phyloP scores from a whole-genome alignment of 2,113 vertebrate genomes.

The Ia io region DNA sequence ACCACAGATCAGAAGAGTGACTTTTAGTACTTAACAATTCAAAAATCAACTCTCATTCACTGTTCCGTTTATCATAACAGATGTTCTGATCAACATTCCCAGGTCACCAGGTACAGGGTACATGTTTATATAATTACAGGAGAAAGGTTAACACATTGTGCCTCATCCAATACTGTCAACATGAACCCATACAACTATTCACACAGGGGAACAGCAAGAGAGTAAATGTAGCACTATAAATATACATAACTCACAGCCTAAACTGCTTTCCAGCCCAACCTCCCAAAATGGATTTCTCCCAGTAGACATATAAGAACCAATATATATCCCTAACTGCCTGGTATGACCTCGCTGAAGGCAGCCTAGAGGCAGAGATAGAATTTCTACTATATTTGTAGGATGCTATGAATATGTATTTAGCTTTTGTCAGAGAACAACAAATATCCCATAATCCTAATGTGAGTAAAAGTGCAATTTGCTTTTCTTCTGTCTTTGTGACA shows the following conservation, averaged over 20 bases:
- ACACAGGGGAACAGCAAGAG: constrained; percentile 39
- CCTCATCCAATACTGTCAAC: constrained; percentile 65
- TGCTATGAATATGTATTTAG: constrained; percentile 57
- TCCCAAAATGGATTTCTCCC: constrained; percentile 59
- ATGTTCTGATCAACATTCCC: constrained; percentile 73
- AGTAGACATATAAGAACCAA: constrained; percentile 24
- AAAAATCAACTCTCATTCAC: constrained; percentile 71
- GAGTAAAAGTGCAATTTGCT: constrained; percentile 40
- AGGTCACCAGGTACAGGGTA: constrained; percentile 53
- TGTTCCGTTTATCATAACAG: constrained; percentile 68
- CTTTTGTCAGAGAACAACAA: constrained; percentile 55
- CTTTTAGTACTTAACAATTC: constrained; percentile 66
- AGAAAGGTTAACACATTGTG: constrained; percentile 60
- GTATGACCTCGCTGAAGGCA: constrained; percentile 43
- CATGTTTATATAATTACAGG: constrained; percentile 72
- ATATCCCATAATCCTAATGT: constrained; percentile 37
- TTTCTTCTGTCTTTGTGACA: constrained; percentile 49
- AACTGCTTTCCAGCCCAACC: constrained; percentile 13
- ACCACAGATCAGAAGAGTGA: constrained; percentile 63
- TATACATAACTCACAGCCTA: constrained; percentile 59
- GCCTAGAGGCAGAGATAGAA: constrained; percentile 35
- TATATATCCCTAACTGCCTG: constrained; percentile 30
- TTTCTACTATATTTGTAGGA: constrained; percentile 23
- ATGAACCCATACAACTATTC: constrained; percentile 24
- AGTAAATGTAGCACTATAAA: constrained; percentile 58